A percentile compares a stretch with the other conserved stretches of the same genome.
Evolutionary conservation across 2,797 vertebrate species (phyloP).

Genomic region (Limosa lapponica): DNA sequence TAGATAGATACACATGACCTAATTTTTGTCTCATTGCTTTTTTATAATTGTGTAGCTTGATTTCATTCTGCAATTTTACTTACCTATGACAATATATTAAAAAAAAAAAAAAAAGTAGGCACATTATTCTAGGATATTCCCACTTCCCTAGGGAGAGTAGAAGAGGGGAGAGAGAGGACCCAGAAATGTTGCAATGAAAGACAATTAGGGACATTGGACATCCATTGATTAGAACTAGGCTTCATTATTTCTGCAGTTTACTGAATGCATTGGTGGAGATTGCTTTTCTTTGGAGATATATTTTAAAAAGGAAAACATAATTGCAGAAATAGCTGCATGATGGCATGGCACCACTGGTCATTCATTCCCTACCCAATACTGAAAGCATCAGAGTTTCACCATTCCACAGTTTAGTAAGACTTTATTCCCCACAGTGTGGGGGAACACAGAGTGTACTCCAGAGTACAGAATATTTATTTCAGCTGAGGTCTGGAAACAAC

Average conservation of each 20-base stretch:
- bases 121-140: background rate
- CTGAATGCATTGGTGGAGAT: background rate
- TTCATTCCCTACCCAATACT: background rate
- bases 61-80: background rate
- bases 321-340: background rate
- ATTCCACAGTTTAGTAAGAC: background rate
- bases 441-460: background rate
- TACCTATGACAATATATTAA: background rate
- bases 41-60: background rate
- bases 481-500: background rate
- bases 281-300: background rate
- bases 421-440: background rate
- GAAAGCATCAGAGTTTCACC: background rate
- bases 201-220: background rate
- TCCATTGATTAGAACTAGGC: background rate
- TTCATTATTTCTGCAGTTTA: background rate
- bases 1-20: rapidly evolving
- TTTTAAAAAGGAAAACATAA: background rate
- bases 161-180: background rate
- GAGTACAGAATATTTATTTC: background rate
- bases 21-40: background rate
- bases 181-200: background rate
- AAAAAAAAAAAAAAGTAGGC: background rate
- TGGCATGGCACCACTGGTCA: background rate
- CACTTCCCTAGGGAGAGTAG: background rate